Base-by-base conservation (phyloP, 2,888 invertebrate genomes). In the Lottia gigantea region DNA sequence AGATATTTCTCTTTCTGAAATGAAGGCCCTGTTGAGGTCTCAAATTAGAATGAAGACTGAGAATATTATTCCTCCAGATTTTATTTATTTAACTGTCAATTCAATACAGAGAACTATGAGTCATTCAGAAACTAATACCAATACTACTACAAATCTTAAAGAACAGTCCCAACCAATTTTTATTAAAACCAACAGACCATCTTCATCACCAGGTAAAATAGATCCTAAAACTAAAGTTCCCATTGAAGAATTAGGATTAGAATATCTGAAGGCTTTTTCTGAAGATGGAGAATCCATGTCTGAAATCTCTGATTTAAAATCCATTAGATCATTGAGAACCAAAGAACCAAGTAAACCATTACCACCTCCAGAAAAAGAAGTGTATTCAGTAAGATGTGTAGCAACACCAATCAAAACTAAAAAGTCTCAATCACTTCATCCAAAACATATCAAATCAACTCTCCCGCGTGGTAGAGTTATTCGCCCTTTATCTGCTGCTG, bases 11-110 rank as follows among this genome's bases (percentile, higher is more conserved):
- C 76, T 88, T 66, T 80, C 83, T 8, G 87, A 88, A 69, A 87
- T 85, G 25, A 88, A 87, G 72, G 73, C 85, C 8, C 74, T 87
- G 67, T 79, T 88, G 26, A 74, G 85, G 23, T 86, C 87, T 31
- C 88, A 88, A 76, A 87, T 88, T 64, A 72, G 87, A 46, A 82
- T 81, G 79, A 83, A 80, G 71, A 76, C 82, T 16, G 83, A 84
- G 62, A 82, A 74, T 45, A 71, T 82, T 67, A 79, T 85, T 12
- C 86, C 87, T 1, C 88, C 88, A 19, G 86, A 86, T 71, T 88
- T 88, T 76, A 83, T 88, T 15, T 87, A 86, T 68, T 74, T 86
- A n/a, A 84, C 86, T 15, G 83, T 87, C 1, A 86, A 83, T 77
- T 81, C 85, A 46, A 86, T 87, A 55, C 85, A 87, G 64, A 79